Conservation (phyloP, 2,113 vertebrate species). For the Ciconia boyciana region DNA sequence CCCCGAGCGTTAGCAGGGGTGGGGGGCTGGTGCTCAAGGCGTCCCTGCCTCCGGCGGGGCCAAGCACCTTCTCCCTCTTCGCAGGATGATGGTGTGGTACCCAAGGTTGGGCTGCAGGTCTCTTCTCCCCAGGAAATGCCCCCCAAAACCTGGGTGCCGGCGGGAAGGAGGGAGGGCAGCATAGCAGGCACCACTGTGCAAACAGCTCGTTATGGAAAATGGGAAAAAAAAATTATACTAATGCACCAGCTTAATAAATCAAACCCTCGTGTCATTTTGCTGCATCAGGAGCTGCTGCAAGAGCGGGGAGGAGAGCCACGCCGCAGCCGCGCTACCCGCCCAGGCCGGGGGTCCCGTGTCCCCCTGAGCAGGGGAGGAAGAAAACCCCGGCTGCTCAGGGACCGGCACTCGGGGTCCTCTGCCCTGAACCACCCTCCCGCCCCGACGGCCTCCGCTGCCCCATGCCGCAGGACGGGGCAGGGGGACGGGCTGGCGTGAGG, state of each 20-base stretch:
- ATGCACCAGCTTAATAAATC: background rate
- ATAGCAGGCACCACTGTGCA: rapidly evolving
- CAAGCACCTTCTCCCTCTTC: background rate
- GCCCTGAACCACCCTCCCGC: background rate
- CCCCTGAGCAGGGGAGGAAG: rapidly evolving
- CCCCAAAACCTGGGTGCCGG: rapidly evolving
- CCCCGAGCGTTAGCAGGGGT: background rate
- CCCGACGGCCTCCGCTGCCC: background rate
- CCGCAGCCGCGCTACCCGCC: rapidly evolving
- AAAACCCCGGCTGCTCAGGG: rapidly evolving
- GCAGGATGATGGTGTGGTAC: background rate
- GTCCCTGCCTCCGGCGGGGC: background rate
- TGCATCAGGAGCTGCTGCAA: background rate
- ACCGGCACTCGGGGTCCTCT: background rate
- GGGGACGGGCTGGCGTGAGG: too few relatives aligned
- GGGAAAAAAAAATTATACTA: background rate
- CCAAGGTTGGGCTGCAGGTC: background rate
- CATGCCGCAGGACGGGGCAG: background rate
- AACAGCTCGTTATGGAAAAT: background rate
- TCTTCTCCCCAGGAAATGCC: background rate
- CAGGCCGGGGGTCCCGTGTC: background rate
- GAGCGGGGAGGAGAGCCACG: background rate
- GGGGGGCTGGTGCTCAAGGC: background rate
- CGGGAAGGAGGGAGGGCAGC: background rate
- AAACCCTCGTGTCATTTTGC: background rate